phyloP scores from a whole-genome alignment of 2,888 invertebrate genomes.

The Sepiola atlantica region DNA sequence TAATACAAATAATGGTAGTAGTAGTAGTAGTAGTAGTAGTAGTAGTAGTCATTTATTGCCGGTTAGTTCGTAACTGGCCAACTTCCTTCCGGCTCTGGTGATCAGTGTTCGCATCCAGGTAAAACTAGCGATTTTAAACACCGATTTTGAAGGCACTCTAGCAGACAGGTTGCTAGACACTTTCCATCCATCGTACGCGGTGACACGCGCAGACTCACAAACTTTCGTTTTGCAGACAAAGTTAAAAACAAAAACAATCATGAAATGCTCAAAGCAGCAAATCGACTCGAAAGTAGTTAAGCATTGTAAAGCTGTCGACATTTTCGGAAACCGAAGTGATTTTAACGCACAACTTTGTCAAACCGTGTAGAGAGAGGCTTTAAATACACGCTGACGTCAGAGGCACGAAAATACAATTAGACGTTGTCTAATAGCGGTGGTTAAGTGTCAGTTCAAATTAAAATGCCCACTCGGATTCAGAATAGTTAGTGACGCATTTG shows the following conservation, averaged over 20 bases:
- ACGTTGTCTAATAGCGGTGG: not conserved
- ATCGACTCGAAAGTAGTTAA: not conserved
- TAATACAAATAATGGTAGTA: no score
- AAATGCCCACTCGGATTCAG: no score
- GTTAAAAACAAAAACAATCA: not conserved
- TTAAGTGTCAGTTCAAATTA: no score
- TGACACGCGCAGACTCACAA: not conserved
- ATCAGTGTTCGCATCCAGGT: not conserved
- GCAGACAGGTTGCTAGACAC: not conserved
- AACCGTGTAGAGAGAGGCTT: not conserved
- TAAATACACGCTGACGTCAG: not conserved
- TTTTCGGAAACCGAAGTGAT: no score
- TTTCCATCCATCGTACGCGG: not conserved
- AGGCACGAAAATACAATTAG: not conserved
- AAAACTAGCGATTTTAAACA: not conserved
- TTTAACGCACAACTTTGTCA: not conserved
- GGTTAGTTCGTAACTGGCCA: not conserved
- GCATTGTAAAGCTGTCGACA: no score
- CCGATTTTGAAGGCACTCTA: not conserved
- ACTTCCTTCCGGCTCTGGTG: not conserved
- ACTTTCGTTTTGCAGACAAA: not conserved
- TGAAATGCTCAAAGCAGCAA: not conserved
- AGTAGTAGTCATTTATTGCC: no score
- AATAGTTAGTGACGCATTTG: no score
- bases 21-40: no score